Conservation (phyloP, 2,888 invertebrate species). For the Dicycla oo region DNA sequence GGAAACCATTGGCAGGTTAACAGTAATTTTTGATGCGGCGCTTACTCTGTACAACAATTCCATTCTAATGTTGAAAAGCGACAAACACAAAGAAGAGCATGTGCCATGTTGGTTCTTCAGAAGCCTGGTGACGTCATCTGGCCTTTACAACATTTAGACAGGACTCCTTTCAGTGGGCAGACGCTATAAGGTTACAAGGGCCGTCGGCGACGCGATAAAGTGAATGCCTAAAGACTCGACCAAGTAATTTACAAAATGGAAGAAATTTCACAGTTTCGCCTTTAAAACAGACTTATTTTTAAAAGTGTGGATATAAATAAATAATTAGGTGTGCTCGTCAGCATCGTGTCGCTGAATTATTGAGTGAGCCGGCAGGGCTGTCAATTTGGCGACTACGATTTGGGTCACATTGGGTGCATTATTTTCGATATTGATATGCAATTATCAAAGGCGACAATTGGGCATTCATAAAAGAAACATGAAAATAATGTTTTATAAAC, state of each 20-base stretch:
- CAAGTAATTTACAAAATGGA: conserved; percentile 48
- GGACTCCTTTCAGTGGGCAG: conserved; percentile 32
- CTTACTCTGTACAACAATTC: conserved; percentile 3
- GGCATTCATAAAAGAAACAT: background rate
- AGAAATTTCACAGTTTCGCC: conserved; percentile 39
- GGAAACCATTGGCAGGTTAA: conserved; percentile 14
- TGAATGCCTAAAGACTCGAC: conserved; percentile 50
- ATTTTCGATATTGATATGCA: background rate
- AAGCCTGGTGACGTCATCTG: conserved; percentile 32
- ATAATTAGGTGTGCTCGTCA: conserved; percentile 58
- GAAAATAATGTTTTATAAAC: conserved; percentile 1
- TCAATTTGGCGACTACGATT: conserved; percentile 1
- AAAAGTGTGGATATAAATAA: conserved; percentile 54
- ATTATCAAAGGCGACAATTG: background rate
- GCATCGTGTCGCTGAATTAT: conserved; percentile 53
- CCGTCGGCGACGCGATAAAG: conserved; percentile 43
- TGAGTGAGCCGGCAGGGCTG: conserved; percentile 23
- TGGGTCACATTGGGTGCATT: conserved; percentile 10
- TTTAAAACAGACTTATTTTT: conserved; percentile 37
- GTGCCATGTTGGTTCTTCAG: conserved; percentile 23
- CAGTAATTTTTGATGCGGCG: conserved; percentile 12
- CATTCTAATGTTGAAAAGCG: conserved; percentile 30
- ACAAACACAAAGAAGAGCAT: conserved; percentile 14
- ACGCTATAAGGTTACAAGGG: conserved; percentile 41
- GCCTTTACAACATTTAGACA: conserved; percentile 38